Evolutionary conservation across 2,888 invertebrate genomes (phyloP).

Genomic region (Nephrocerus scutellatus): DNA sequence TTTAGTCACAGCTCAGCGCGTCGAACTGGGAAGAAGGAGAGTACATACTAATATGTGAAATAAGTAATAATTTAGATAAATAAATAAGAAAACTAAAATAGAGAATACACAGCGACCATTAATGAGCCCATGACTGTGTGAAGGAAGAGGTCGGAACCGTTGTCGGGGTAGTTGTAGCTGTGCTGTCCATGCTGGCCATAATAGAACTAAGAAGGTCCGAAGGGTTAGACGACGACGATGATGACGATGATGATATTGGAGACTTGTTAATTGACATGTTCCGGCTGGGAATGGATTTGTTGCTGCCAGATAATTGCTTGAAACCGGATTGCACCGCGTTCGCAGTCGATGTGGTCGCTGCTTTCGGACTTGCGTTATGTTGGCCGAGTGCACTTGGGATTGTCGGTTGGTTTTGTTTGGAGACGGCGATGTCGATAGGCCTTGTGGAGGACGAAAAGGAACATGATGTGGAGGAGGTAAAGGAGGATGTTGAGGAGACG

Average conservation of each 20-base stretch:
- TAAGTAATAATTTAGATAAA: too few species aligned
- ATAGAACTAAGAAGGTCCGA: conserved; percentile 46
- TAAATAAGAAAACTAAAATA: too few species aligned
- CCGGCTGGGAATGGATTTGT: too few species aligned
- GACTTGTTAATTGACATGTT: conserved; percentile 7
- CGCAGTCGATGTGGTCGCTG: conserved; percentile 3
- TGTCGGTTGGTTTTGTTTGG: neutral
- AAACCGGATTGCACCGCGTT: too few species aligned
- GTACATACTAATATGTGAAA: too few species aligned
- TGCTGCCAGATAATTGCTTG: too few species aligned
- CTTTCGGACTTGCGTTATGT: neutral
- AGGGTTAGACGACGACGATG: conserved; percentile 19
- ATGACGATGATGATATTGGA: conserved; percentile 8
- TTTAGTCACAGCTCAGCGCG: too few species aligned
- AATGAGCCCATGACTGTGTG: too few species aligned
- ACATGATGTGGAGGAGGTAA: conserved; percentile 13
- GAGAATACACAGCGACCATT: too few species aligned
- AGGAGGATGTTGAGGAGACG: conserved; percentile 10
- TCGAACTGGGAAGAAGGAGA: too few species aligned
- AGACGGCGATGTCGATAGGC: neutral
- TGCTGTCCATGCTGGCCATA: conserved; percentile 47
- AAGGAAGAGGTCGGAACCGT: conserved; percentile 17
- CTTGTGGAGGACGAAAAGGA: conserved; percentile 4
- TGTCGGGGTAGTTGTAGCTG: conserved; percentile 24
- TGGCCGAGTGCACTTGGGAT: neutral